These are phyloP conservation scores for Dinothrombium tinctorium DNA, from an alignment of 1,140 invertebrate genomes.

Conservation along the genomic window DNA sequence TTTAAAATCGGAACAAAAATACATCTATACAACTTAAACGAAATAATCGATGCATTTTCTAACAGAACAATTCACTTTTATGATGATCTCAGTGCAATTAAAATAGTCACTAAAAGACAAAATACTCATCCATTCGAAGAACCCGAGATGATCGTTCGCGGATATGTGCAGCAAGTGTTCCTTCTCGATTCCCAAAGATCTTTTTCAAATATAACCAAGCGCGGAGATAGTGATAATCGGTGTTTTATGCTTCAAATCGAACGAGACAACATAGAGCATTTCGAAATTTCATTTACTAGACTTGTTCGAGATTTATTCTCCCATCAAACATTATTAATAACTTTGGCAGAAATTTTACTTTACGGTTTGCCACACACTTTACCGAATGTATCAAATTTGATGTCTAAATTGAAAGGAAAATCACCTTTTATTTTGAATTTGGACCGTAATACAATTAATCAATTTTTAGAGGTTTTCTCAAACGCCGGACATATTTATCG, in stretches of 20 bases:
- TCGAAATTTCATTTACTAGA: not conserved
- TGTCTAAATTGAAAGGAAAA: not conserved
- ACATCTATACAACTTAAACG: not conserved
- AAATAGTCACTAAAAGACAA: conserved; percentile 2
- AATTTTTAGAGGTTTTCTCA: not conserved
- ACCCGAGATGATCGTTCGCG: not conserved
- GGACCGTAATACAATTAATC: not conserved
- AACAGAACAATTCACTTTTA: conserved; percentile 2
- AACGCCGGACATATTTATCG: not conserved
- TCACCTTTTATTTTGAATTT: not conserved
- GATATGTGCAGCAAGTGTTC: not conserved
- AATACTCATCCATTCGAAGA: not conserved
- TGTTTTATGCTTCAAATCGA: not conserved
- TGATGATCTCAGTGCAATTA: conserved; percentile 2
- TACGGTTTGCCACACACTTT: not conserved
- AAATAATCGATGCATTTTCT: not conserved
- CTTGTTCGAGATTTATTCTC: not conserved
- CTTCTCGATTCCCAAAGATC: not conserved
- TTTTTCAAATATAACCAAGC: not conserved
- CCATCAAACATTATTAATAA: not conserved
- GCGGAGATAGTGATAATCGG: not conserved
- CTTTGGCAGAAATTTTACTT: not conserved
- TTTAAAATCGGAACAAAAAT: not conserved
- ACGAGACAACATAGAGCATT: not conserved
- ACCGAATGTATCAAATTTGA: not conserved